Evolutionary conservation across 2,113 vertebrate species (phyloP).

Genomic region (Melanotaenia duboulayi): DNA sequence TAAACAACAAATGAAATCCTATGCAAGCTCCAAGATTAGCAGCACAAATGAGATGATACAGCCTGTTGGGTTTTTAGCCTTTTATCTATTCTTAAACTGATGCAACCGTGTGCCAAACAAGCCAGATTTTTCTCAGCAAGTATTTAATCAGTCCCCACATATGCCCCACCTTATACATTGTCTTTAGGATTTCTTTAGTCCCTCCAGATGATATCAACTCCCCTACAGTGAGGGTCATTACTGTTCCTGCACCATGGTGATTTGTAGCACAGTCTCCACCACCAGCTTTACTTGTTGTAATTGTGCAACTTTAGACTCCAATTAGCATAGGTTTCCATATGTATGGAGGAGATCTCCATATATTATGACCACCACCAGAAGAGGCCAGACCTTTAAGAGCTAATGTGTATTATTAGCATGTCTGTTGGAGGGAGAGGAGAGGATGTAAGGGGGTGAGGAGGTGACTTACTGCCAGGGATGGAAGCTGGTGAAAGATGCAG

Average conservation of each 20-base stretch:
- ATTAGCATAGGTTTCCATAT: conserved; percentile 71
- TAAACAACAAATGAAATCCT: conserved; percentile 34
- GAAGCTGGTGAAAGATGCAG: conserved; percentile 40
- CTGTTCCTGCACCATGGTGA: conserved; percentile 35
- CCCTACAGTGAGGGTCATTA: conserved; percentile 51
- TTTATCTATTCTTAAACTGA: conserved; percentile 10
- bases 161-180: neutral
- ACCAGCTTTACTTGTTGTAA: conserved; percentile 58
- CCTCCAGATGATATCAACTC: conserved; percentile 19
- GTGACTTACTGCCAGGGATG: neutral
- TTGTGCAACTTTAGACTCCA: conserved; percentile 64
- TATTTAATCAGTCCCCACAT: conserved; percentile 11
- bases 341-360: conserved; percentile 56
- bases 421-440: neutral
- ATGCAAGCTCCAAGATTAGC: conserved; percentile 14
- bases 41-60: conserved; percentile 22
- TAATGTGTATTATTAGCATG: conserved; percentile 47
- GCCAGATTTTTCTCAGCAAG: neutral
- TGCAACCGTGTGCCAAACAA: conserved; percentile 10
- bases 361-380: conserved; percentile 24
- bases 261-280: conserved; percentile 52
- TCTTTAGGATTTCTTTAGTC: conserved; percentile 18
- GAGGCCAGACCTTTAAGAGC: conserved; percentile 34
- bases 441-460: neutral
- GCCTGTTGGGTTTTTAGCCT: neutral